Base-by-base conservation (phyloP, 2,113 vertebrate species). In the Hemiprocne comata region DNA sequence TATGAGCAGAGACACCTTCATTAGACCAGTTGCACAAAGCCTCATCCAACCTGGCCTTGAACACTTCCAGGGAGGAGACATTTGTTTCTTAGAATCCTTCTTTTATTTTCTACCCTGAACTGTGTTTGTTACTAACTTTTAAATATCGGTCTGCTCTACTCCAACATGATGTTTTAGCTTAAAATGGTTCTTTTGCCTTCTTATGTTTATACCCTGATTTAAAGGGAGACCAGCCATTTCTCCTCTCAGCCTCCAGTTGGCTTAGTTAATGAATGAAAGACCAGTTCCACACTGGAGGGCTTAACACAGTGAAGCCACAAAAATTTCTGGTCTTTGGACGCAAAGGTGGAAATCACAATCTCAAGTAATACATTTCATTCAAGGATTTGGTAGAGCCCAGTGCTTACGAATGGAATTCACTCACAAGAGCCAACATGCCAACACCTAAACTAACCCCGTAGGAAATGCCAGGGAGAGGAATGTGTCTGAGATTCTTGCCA, bases 351-450 rank as follows among this genome's bases (percentile, higher is more conserved):
- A 92, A 54, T 84, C 40, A 33, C 51, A 65, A 33, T 70, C 34
- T 18, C 33, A 46, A 44, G 11, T 50, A 44, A 80, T 28, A 40
- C 15, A 86, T 81, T 90, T 84, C 31, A 17, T 62, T 15, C 3
- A 1, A 84, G 28, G 31, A 51, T 58, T 88, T 86, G 28, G 55
- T 77, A 50, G n/a, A 51, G 18, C 10, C 24, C 0, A 0, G 19
- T 80, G 44, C 36, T 89, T 51, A 33, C 84, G 55, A 81, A 80
- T 81, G 69, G 51, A 54, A 86, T 70, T 90, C 44, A 61, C n/a
- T 88, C 80, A 40, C 46, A 76, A 66, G 26, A 86, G 6, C 8
- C 50, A 86, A 70, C 44, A 44, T 44, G 64, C 55, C 0, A 0
- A 75, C 44, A 34, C 51, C 60, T 91, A 44, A 92, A 85, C 29